Evolutionary conservation across 2,797 vertebrate genomes (phyloP).

Genomic region (Phalanger gymnotis): DNA sequence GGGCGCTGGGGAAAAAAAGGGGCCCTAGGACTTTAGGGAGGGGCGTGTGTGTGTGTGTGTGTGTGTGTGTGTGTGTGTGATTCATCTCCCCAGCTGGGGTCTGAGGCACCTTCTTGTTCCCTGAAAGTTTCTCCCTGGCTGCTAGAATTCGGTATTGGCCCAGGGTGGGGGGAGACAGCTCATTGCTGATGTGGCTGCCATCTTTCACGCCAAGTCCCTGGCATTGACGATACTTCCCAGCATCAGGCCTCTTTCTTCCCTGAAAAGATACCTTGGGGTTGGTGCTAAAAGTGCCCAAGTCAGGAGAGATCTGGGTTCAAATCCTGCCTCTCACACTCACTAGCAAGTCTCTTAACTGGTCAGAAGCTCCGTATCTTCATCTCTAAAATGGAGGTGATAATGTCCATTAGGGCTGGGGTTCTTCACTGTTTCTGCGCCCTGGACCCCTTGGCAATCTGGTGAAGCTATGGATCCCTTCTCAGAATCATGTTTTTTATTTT

Average conservation of each 20-base stretch:
- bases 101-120: constrained; percentile 55
- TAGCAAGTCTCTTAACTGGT: neutral
- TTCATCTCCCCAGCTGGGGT: neutral
- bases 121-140: constrained; percentile 64
- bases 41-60: neutral
- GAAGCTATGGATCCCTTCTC: neutral
- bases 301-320: neutral
- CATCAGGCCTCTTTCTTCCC: neutral
- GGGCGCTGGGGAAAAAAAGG: neutral
- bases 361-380: neutral
- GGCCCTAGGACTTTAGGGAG: neutral
- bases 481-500: neutral
- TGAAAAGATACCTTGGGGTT: neutral
- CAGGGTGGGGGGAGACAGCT: constrained; percentile 55
- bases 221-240: constrained; percentile 12
- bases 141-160: constrained; percentile 42
- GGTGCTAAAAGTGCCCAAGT: neutral
- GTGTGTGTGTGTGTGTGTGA: neutral
- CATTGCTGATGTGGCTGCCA: constrained; percentile 69
- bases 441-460: neutral
- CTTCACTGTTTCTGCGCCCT: neutral
- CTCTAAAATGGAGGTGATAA: neutral
- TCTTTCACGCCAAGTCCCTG: constrained; percentile 59
- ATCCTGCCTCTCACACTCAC: neutral
- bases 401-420: neutral